Percentiles rank a stretch among this genome's conserved stretches.
Evolutionary conservation across 92 coral and sea anemone species (phyloP).

Genomic region (Ricordea florida): DNA sequence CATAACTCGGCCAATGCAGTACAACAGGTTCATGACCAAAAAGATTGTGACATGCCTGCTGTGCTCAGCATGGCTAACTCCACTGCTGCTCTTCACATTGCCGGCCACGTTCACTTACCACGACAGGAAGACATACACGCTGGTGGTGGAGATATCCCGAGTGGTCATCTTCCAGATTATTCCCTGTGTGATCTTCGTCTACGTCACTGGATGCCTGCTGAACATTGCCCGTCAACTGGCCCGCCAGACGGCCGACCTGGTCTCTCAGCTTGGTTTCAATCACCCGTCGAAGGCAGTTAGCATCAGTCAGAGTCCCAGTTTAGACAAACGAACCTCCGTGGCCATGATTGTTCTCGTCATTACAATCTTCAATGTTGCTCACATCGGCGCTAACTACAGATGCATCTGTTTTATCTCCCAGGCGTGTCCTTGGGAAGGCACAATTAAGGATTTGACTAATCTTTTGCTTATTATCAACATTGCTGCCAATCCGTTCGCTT

Average conservation of each 20-base stretch:
- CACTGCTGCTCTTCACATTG: slow-evolving; percentile 9
- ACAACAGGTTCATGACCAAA: not conserved
- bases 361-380: slow-evolving; percentile 4
- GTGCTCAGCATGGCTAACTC: not conserved
- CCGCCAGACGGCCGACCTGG: not conserved
- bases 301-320: not conserved
- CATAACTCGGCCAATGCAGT: slow-evolving; percentile 7
- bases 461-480: slow-evolving; percentile 1
- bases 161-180: not conserved
- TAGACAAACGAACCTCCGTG: not conserved
- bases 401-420: not conserved
- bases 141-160: not conserved
- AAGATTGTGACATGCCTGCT: not conserved
- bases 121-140: not conserved
- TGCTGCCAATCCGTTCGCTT: not conserved
- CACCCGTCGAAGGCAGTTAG: not conserved
- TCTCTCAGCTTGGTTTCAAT: slow-evolving; percentile 5
- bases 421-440: not conserved
- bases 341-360: not conserved
- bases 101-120: not conserved
- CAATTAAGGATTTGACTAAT: not conserved
- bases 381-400: not conserved
- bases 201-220: not conserved
- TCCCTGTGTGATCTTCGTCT: not conserved
- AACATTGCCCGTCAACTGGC: not conserved